Percentiles rank a stretch among this genome's conserved stretches.
Evolutionary conservation across 2,113 vertebrate species (phyloP).

Genomic region (Geococcyx californianus): DNA sequence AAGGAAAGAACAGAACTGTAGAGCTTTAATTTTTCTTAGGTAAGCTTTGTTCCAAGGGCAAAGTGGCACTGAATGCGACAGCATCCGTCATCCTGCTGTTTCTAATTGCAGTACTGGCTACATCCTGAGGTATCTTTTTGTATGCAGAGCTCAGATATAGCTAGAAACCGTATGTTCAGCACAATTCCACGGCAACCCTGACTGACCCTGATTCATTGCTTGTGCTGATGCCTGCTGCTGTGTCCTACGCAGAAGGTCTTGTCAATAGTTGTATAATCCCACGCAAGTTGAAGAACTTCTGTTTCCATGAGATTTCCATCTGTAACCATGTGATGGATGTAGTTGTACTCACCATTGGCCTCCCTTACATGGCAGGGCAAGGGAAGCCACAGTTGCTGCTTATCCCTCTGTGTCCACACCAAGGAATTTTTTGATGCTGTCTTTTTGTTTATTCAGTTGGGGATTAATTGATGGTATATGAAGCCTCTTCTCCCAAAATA

Average conservation of each 20-base stretch:
- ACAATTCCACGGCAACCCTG: background rate
- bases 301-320: background rate
- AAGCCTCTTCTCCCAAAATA: background rate
- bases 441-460: background rate
- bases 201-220: background rate
- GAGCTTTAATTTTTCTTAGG: background rate
- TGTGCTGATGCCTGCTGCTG: background rate
- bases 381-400: background rate
- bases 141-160: background rate
- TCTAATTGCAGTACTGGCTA: background rate
- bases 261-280: background rate
- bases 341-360: fast-evolving
- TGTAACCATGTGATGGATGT: background rate
- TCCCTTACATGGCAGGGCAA: background rate
- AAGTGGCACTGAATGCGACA: background rate
- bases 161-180: background rate
- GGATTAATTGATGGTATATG: background rate
- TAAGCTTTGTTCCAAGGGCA: background rate
- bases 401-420: background rate
- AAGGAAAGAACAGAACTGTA: background rate
- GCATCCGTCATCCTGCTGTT: background rate
- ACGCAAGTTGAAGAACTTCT: background rate
- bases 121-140: background rate
- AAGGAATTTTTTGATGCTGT: background rate
- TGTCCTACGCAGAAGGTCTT: background rate